These are phyloP conservation scores for Xiphorhynchus elegans DNA, from an alignment of 2,113 vertebrate genomes.

Conservation along the genomic window DNA sequence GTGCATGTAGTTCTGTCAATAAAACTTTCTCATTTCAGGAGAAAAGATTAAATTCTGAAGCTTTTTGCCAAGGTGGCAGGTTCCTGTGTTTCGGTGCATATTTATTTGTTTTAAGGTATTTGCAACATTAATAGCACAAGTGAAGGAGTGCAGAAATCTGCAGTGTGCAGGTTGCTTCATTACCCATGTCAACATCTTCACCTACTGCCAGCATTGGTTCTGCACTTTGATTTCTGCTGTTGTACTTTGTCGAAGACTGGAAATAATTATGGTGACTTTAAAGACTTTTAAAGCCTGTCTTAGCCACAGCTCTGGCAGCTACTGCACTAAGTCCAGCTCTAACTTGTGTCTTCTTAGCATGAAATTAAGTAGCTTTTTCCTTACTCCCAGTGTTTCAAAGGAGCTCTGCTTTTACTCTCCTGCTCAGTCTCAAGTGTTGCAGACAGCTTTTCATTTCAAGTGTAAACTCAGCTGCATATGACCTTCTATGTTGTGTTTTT, in stretches of 20 bases:
- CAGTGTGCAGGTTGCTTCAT: neutral
- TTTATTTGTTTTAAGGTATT: neutral
- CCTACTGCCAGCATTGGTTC: neutral
- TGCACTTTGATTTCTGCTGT: neutral
- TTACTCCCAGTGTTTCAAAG: neutral
- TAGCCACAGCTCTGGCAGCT: neutral
- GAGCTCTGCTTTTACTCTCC: neutral
- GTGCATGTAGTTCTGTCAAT: neutral
- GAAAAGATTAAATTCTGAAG: neutral
- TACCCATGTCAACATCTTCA: neutral
- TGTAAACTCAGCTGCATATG: neutral
- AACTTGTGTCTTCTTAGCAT: neutral
- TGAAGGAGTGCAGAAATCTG: neutral
- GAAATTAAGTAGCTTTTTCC: neutral
- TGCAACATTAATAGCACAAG: neutral
- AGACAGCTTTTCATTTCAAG: neutral
- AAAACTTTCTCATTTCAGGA: neutral
- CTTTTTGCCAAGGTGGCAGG: neutral
- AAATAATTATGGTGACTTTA: neutral
- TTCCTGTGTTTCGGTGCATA: neutral
- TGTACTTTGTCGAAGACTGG: accelerated
- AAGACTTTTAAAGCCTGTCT: neutral
- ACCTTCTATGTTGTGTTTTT: neutral
- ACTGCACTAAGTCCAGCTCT: neutral
- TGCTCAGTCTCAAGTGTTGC: neutral